Base-by-base conservation (phyloP, 2,888 invertebrate species). In the Agonopterix subpropinquella region DNA sequence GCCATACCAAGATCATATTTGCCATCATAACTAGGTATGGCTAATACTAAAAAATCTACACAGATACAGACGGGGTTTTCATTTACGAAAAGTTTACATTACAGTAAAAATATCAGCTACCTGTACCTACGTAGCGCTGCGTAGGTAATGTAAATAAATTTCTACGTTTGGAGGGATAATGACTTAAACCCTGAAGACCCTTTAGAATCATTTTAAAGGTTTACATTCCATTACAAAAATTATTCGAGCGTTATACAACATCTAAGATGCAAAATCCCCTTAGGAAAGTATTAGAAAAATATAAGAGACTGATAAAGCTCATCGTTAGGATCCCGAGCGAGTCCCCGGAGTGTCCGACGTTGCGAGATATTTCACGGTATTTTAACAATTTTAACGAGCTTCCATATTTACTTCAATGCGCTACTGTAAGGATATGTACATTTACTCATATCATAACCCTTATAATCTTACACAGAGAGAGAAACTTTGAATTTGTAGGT, bases 311-410 rank as follows among this genome's bases (percentile, higher is more conserved):
- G 73, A 74, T 73, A 72, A 66, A 63, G 64, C 68, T 64, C 62
- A 69, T 70, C 73, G 70, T 74, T 60, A 56, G 51, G 13, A 39
- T 11, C 39, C 39, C 28, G 28, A 64, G 58, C 58, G 61, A 57
- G 64, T 75, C 82, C 76, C 81, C 53, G 51, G 80, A 80, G 83
- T 80, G 77, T 80, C 78, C 82, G 75, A 67, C 77, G 80, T 75
- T 67, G 76, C 77, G 75, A 69, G 73, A 81, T 81, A 83, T 86
- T 86, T 86, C 78, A 88, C 86, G 87, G 85, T 85, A 80, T 87
- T 88, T 88, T 85, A 85, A 85, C 87, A 85, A 80, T 78, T 87
- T 87, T 88, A 88, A 88, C 87, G 86, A 87, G 84, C 75, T 72
- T 58, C 74, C 77, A 75, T 80, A 79, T 80, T 82, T 81, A 82